Base-by-base conservation (phyloP, 2,113 vertebrate genomes). In the Plotosus lineatus region DNA sequence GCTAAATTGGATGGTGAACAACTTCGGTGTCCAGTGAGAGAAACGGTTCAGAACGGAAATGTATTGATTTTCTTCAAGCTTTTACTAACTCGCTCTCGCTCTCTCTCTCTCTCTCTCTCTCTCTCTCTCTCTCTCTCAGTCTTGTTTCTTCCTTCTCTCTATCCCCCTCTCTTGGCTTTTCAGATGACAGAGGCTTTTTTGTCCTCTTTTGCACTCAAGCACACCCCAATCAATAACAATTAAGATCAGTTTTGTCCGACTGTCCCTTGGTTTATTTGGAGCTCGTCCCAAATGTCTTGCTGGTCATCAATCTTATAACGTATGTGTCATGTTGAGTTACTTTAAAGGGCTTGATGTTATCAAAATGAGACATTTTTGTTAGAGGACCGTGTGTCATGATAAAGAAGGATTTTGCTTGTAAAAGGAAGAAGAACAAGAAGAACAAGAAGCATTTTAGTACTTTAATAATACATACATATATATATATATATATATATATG, bases 51-150 rank as follows among this genome's bases (percentile, higher is more conserved):
- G 53, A 80, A 72, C 72, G 66, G 53, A 80, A 46, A 33, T 28
- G 1, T 80, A 80, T 80, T 80, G 78, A 80, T 80, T 80, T 72
- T 80, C 66, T 53, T 58, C 19, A 36, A 79, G 65, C 66, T 72
- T 72, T 79, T 72, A 66, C 53, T 71, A 42, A 33, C 50, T 71
- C 65, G 55, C 2, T 77, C 74, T 44, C n/a, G 19, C 23, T 76
- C 72, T 38, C 48, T 76, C 65, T 69, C 2, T 77, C 74, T 44
- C n/a, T 28, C 23, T 76, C 72, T 38, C 48, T 76, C 21, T 28
- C 12, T 46, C 46, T 48, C 44, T 48, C 26, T 2, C 17, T 76
- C 14, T 23, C 33, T 38, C 33, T 75, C n/a, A n/a, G n/a, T n/a
- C n/a, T n/a, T n/a, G n/a, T n/a, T n/a, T n/a, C n/a, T 28, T 63